Evolutionary conservation across 2,888 invertebrate species (phyloP).

Genomic region (Folsomia manolachei): DNA sequence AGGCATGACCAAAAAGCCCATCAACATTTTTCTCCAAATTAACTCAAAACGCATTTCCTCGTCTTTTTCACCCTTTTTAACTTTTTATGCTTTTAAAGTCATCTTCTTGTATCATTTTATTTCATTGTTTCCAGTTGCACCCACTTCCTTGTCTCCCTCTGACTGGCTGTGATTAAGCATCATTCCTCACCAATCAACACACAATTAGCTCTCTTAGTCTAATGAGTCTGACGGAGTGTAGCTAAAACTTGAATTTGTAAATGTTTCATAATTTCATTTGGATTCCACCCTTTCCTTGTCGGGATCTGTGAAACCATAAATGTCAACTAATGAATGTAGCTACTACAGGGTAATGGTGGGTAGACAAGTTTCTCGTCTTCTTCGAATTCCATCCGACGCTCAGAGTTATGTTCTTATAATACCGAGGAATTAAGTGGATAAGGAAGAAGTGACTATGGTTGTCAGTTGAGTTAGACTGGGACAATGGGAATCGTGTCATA

Average conservation of each 20-base stretch:
- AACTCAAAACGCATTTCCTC: slow-evolving; percentile 26
- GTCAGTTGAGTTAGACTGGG: background rate
- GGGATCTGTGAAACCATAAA: background rate
- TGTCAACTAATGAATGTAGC: background rate
- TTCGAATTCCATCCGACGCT: no score
- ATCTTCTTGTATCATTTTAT: background rate
- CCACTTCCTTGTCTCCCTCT: background rate
- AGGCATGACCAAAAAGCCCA: slow-evolving; percentile 14
- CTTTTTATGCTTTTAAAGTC: no score
- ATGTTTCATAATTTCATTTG: background rate
- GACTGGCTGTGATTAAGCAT: background rate
- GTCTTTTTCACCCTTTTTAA: slow-evolving; percentile 24
- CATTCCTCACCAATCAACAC: background rate
- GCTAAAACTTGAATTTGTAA: background rate
- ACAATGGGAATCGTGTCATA: background rate
- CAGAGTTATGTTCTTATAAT: no score
- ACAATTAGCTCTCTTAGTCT: background rate
- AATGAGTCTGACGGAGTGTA: background rate
- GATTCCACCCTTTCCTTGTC: slow-evolving; percentile 1
- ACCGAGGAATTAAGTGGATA: background rate
- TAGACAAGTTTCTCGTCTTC: background rate
- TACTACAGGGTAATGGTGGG: background rate
- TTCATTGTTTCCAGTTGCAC: background rate
- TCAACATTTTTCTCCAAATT: slow-evolving; percentile 18
- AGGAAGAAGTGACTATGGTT: background rate